Percentiles rank a stretch among this genome's conserved stretches.
These are phyloP conservation scores for Tetramorium simillimum DNA, from an alignment of 1,140 invertebrate species.

Conservation along the genomic window DNA sequence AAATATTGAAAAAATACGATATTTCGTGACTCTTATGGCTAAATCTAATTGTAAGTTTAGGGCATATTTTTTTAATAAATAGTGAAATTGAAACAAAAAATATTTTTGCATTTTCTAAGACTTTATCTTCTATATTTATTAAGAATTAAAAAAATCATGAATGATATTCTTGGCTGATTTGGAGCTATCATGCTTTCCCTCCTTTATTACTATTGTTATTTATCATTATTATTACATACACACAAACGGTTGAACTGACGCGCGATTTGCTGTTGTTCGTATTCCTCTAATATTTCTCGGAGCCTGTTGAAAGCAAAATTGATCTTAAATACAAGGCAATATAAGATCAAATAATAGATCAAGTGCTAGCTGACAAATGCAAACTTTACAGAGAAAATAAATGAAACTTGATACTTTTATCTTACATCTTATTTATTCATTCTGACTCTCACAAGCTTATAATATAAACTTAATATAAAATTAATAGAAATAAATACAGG, in stretches of 20 bases:
- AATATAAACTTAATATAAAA: not conserved
- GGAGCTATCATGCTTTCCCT: no score
- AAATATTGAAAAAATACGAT: no score
- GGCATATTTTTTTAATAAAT: no score
- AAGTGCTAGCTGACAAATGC: not conserved
- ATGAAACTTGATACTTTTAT: not conserved
- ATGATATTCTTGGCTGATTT: no score
- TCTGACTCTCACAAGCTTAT: not conserved
- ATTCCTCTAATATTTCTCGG: conserved; percentile 77
- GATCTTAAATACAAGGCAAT: not conserved
- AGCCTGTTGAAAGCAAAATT: conserved; percentile 67
- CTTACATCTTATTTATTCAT: not conserved
- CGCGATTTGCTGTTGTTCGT: conserved; percentile 72
- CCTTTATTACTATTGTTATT: not conserved
- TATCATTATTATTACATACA: conserved; percentile 72
- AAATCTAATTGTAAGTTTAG: no score
- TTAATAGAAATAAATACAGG: not conserved
- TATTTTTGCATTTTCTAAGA: no score
- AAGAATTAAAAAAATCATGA: no score
- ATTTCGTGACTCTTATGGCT: no score
- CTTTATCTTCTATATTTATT: no score
- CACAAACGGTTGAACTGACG: conserved; percentile 79
- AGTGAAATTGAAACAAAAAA: no score
- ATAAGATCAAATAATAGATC: not conserved
- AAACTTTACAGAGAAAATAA: not conserved